These are phyloP conservation scores for Karalla daura DNA, from an alignment of 2,797 vertebrate species.

Conservation along the genomic window DNA sequence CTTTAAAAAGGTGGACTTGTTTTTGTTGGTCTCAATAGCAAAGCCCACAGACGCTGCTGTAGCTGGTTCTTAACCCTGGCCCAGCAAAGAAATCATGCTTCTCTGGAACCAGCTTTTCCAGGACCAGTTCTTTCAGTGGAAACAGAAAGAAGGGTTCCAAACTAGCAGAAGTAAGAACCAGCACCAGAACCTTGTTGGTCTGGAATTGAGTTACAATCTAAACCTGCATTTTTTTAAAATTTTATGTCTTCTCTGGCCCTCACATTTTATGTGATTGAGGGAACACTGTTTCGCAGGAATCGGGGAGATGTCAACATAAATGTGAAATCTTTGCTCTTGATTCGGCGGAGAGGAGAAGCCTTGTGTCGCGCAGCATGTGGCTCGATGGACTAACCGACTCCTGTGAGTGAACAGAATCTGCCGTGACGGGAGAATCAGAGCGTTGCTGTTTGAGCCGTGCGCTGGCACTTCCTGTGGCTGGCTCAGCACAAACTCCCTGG, in stretches of 20 bases:
- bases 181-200: too few relatives aligned
- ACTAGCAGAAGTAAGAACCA: too few relatives aligned
- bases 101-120: too few relatives aligned
- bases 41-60: too few relatives aligned
- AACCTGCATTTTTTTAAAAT: too few relatives aligned
- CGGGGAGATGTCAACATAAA: background rate
- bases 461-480: slow-evolving; percentile 11
- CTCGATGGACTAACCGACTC: background rate
- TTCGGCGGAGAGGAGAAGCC: background rate
- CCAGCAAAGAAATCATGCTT: too few relatives aligned
- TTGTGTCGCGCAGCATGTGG: slow-evolving; percentile 2
- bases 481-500: slow-evolving; percentile 16
- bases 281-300: background rate
- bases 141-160: too few relatives aligned
- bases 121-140: too few relatives aligned
- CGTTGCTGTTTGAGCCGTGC: slow-evolving; percentile 13
- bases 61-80: too few relatives aligned
- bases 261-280: background rate
- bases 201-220: too few relatives aligned
- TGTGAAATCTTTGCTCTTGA: background rate
- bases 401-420: slow-evolving; percentile 1
- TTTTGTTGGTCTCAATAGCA: too few relatives aligned
- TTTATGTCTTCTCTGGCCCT: background rate
- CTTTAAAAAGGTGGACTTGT: too few relatives aligned
- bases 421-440: slow-evolving; percentile 11